Evolutionary conservation across 2,113 vertebrate genomes (phyloP).

Genomic region (Cyphomyrus discorhynchus): DNA sequence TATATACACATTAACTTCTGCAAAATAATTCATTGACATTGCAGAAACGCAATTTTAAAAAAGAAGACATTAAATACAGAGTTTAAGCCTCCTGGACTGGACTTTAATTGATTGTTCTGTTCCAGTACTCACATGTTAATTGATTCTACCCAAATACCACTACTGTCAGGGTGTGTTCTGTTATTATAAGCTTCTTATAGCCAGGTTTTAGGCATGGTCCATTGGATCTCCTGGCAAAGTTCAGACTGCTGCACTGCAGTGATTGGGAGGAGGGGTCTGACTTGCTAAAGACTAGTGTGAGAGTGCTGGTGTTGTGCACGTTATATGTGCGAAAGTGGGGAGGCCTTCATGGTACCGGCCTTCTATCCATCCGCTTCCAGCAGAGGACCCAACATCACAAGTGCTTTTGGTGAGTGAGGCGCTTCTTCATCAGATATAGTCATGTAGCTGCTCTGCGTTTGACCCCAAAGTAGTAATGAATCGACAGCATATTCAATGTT

Average conservation of each 20-base stretch:
- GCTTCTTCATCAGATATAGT: background rate
- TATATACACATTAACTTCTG: background rate
- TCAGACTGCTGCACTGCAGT: background rate
- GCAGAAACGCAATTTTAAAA: background rate
- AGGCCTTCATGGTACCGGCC: background rate
- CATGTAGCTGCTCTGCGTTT: background rate
- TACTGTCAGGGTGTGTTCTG: background rate
- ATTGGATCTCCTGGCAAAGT: background rate
- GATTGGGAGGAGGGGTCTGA: background rate
- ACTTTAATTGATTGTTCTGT: constrained; percentile 1
- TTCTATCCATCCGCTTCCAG: background rate
- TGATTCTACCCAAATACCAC: background rate
- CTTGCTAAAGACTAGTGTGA: background rate
- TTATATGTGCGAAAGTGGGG: background rate
- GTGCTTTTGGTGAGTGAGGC: background rate
- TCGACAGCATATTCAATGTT: background rate
- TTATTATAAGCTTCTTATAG: background rate
- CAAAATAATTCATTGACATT: background rate
- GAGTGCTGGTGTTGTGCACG: background rate
- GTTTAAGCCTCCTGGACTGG: background rate
- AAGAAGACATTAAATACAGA: background rate
- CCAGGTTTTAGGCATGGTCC: constrained; percentile 5
- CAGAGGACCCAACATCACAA: background rate
- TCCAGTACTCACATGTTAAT: background rate
- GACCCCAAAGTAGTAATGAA: background rate